A percentile compares a stretch with the other conserved stretches of the same genome.
These are phyloP conservation scores for Polypedilum pembai DNA, from an alignment of 1,140 invertebrate genomes.

Conservation along the genomic window DNA sequence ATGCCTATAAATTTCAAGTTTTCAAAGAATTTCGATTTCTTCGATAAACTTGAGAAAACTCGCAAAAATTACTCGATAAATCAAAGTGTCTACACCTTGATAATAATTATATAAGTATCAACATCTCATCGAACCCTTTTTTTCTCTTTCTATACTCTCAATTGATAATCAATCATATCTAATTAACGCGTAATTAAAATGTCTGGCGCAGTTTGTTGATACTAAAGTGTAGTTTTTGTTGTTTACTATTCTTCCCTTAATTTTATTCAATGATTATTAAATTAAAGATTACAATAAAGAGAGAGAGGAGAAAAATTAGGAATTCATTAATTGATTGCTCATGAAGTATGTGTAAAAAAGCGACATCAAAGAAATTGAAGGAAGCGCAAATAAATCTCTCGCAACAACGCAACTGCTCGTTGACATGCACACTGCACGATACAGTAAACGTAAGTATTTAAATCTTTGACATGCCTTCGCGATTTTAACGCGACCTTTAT, in stretches of 20 bases:
- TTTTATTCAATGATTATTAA: background rate
- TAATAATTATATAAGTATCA: background rate
- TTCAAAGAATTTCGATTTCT: background rate
- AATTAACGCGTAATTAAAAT: conserved; percentile 27
- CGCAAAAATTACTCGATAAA: background rate
- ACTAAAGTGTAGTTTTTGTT: too few species aligned
- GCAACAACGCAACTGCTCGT: background rate
- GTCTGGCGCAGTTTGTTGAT: background rate
- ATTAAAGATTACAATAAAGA: background rate
- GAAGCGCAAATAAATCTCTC: conserved; percentile 4
- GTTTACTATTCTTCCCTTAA: too few species aligned
- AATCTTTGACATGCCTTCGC: conserved; percentile 3
- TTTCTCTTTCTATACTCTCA: background rate
- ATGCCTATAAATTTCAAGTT: too few species aligned
- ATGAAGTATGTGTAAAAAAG: too few species aligned
- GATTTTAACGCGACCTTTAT: conserved; percentile 5
- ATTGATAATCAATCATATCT: conserved; percentile 8
- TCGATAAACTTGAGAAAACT: background rate
- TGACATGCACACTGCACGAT: background rate
- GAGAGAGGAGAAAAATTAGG: background rate
- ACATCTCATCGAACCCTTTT: background rate
- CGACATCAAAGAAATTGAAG: background rate
- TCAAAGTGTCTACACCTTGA: background rate
- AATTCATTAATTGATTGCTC: background rate
- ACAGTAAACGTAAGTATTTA: background rate